phyloP scores from a whole-genome alignment of 2,113 vertebrate species.

The Nothocercus nigrocapillus region DNA sequence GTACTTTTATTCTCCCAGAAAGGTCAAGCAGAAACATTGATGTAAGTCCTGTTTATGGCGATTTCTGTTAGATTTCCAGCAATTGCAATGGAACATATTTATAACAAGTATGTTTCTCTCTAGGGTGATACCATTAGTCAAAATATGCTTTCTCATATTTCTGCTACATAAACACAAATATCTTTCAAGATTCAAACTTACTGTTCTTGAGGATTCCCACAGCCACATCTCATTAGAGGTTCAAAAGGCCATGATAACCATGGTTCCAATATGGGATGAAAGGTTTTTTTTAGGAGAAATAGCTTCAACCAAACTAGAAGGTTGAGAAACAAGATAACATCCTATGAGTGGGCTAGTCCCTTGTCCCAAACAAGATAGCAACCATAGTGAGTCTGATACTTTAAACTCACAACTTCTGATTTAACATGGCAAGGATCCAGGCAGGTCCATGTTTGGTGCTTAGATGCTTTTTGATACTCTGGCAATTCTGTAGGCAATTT shows the following conservation, averaged over 20 bases:
- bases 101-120: slow-evolving; percentile 74
- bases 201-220: slow-evolving; percentile 69
- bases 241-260: background rate
- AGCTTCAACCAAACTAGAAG: background rate
- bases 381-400: background rate
- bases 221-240: slow-evolving; percentile 52
- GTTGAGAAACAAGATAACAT: slow-evolving; percentile 10
- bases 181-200: slow-evolving; percentile 43
- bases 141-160: slow-evolving; percentile 78
- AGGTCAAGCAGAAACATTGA: slow-evolving; percentile 75
- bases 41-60: slow-evolving; percentile 74
- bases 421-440: background rate
- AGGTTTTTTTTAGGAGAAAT: slow-evolving; percentile 35
- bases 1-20: slow-evolving; percentile 70
- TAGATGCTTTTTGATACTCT: background rate
- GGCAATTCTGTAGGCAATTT: background rate
- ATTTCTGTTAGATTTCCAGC: slow-evolving; percentile 69
- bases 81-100: slow-evolving; percentile 75
- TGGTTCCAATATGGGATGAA: slow-evolving; percentile 55
- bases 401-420: background rate
- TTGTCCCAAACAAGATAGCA: background rate
- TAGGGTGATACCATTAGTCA: slow-evolving; percentile 71
- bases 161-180: slow-evolving; percentile 75
- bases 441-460: background rate
- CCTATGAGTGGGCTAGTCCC: background rate